Percentiles rank a stretch among this genome's conserved stretches.
Evolutionary conservation across 2,888 invertebrate species (phyloP).

Genomic region (Rhingia campestris): DNA sequence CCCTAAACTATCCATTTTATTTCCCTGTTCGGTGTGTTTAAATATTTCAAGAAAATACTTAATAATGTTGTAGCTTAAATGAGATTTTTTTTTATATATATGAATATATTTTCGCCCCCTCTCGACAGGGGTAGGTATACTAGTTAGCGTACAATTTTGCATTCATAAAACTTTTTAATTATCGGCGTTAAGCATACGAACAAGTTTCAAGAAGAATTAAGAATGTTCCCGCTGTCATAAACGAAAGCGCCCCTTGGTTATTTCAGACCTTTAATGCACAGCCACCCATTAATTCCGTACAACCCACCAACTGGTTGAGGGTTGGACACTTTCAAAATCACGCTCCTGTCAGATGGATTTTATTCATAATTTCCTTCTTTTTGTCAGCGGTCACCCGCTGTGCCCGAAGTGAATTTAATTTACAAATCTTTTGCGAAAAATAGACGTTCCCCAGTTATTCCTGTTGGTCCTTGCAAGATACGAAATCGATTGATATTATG

Average conservation of each 20-base stretch:
- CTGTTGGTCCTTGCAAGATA: background rate
- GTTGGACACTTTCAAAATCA: conserved; percentile 41
- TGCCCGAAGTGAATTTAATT: conserved; percentile 38
- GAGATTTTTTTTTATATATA: conserved; percentile 1
- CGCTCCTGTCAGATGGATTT: conserved; percentile 40
- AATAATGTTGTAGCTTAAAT: conserved; percentile 1
- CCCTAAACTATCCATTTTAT: too few relatives aligned
- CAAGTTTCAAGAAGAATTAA: conserved; percentile 57
- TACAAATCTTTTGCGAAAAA: conserved; percentile 11
- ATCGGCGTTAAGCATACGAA: conserved; percentile 48
- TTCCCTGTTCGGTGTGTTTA: background rate
- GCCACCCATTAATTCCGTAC: conserved; percentile 13
- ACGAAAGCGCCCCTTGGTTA: conserved; percentile 42
- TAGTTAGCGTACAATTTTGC: conserved; percentile 1
- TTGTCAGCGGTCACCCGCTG: conserved; percentile 29
- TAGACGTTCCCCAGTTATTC: background rate
- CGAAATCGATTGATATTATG: conserved; percentile 39
- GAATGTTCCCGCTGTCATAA: conserved; percentile 37
- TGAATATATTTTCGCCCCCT: background rate
- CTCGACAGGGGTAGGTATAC: background rate
- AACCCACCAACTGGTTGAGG: conserved; percentile 1
- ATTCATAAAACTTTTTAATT: conserved; percentile 65
- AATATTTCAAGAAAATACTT: background rate
- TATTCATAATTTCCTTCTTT: conserved; percentile 41
- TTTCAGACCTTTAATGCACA: conserved; percentile 33